Conservation (phyloP, 2,888 invertebrate genomes). For the Drosophila maculinotata region DNA sequence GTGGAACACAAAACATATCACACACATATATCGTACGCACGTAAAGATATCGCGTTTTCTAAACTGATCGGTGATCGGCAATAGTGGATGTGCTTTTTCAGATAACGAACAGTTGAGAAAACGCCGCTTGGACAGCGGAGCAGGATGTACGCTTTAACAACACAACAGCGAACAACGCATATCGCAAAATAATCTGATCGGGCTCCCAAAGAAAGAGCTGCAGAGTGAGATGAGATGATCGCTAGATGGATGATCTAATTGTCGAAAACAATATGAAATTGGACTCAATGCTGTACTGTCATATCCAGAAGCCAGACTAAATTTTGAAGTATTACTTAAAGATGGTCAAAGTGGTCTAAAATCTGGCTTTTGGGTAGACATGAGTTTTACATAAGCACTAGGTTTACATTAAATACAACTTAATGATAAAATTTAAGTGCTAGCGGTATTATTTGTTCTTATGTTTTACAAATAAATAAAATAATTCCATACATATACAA, state of each 20-base stretch:
- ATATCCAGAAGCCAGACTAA: constrained; percentile 20
- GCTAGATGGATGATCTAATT: constrained; percentile 37
- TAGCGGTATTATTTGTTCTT: constrained; percentile 22
- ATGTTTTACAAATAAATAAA: constrained; percentile 21
- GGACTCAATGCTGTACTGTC: constrained; percentile 20
- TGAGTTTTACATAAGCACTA: constrained; percentile 48
- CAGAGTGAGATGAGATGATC: constrained; percentile 46
- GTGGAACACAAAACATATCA: constrained; percentile 53
- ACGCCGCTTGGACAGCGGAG: constrained; percentile 4
- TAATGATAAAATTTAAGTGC: constrained; percentile 38
- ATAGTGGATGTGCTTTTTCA: too few species aligned
- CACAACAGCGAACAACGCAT: constrained; percentile 72
- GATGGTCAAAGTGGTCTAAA: not conserved
- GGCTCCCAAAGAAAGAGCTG: constrained; percentile 50
- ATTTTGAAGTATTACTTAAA: not conserved
- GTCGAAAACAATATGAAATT: constrained; percentile 22
- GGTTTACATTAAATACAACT: constrained; percentile 38
- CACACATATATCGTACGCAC: constrained; percentile 18
- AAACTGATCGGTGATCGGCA: constrained; percentile 33
- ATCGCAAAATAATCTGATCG: constrained; percentile 44
- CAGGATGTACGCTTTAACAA: constrained; percentile 22
- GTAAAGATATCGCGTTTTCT: constrained; percentile 19
- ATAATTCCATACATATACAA: constrained; percentile 64
- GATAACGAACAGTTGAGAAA: constrained; percentile 23
- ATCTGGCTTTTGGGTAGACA: constrained; percentile 27